Base-by-base conservation (phyloP, 2,113 vertebrate species). In the Caretta caretta region DNA sequence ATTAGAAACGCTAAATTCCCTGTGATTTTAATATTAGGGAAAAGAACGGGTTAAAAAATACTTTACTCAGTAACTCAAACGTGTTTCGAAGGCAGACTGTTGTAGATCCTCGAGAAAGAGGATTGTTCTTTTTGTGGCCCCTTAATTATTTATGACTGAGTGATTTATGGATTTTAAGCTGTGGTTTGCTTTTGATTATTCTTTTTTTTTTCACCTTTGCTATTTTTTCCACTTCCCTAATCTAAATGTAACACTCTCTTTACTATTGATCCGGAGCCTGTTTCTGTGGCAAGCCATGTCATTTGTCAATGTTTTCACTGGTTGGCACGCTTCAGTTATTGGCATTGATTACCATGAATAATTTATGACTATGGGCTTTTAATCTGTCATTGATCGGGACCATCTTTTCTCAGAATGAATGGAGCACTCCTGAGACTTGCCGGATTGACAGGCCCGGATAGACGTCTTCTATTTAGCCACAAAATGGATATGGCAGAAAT, bases 291-390 rank as follows among this genome's bases (percentile, higher is more conserved):
- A 93, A 94, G 46, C 59, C 93, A 92, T 95, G 93, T 90, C 96
- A 89, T 87, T 89, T 93, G 92, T 94, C 81, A 72, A 92, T 84
- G 93, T 87, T 97, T 85, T 90, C 80, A 86, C 87, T 88, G 49
- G 35, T 62, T 89, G 82, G 35, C 83, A 84, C 49, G 46, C 72
- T 95, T 91, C 84, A 92, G 25, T 92, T 94, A 94, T 80, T 93
- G 92, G 76, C 59, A 93, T 97, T 87, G 95, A 89, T 57, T 85
- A 16, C 49, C 31, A 96, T 96, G 84, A 97, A 96, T 96, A 94
- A 96, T 94, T 92, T 95, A 97, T 92, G 90, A 35, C 29, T 93
- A 1, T 72, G 46, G 56, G 95, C 83, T 94, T 38, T 92, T 94
- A 93, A 90, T 87, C 86, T 92, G 29, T 82, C 86, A 94, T 93